phyloP scores from a whole-genome alignment of 1,140 invertebrate species.

The Neodiprion pinetum region DNA sequence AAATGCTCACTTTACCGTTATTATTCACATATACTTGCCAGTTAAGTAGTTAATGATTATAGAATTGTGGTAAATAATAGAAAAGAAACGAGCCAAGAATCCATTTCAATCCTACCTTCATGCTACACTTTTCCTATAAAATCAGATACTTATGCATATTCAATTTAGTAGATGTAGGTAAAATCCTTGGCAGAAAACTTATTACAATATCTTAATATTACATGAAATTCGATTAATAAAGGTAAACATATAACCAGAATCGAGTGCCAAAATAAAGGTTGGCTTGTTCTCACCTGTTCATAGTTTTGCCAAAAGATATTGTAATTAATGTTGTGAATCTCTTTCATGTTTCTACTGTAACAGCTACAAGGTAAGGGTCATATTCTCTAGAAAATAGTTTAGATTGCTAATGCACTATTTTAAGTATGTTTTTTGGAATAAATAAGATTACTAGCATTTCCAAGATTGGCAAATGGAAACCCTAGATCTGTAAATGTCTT shows the following conservation, averaged over 20 bases:
- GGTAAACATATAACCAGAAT: background rate
- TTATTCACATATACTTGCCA: background rate
- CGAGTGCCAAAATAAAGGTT: background rate
- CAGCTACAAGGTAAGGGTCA: background rate
- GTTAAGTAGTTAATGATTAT: constrained; percentile 1
- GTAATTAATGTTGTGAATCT: background rate
- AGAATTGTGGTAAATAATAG: background rate
- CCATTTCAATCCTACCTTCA: background rate
- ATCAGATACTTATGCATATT: background rate
- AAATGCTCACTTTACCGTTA: background rate
- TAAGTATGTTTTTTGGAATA: background rate
- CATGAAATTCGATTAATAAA: background rate
- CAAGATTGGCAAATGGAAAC: background rate
- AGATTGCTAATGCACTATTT: background rate
- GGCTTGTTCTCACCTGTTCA: background rate
- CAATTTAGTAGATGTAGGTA: background rate
- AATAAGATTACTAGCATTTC: background rate
- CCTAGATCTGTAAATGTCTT: background rate
- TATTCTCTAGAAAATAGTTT: background rate
- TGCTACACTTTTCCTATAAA: background rate
- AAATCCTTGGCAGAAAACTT: background rate
- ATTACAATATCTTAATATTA: background rate
- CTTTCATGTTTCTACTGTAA: background rate
- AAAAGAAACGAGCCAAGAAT: background rate
- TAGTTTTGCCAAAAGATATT: background rate